Evolutionary conservation across 2,888 invertebrate genomes (phyloP), one percentile per base, ranked within the genome.

Genomic region (Orchesellides sinensis): DNA sequence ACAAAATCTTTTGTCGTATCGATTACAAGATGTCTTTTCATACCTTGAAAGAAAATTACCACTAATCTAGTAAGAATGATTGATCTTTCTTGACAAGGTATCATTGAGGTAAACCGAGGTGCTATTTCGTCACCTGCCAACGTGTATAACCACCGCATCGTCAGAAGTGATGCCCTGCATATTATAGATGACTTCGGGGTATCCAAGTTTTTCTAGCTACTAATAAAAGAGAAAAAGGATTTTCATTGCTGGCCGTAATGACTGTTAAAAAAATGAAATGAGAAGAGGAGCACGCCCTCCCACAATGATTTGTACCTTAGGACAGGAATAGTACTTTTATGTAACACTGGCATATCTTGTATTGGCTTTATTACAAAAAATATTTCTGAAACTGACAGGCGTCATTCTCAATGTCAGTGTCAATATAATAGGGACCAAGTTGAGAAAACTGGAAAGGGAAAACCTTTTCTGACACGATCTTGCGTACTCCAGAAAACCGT

Each of bases 221-320:
- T n/a, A 47, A 66, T 59, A 65, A 52, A 56, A 49, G 25, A 61
- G 29, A 65, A 79, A n/a, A 80, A 73, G 65, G 80, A 73, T 73
- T 80, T 73, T 78, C 29, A 68, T 75, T 66, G 61, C 70, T 66
- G 21, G 32, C 68, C 29, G 47, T 79, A 70, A 79, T 79, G 79
- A 79, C 79, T 72, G 49, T 79, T 80, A 73, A 66, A 69, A 63
- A 66, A 68, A 70, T 66, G 59, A 73, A 73, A 40, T 66, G 56
- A 56, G 78, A 54, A 74, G 75, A 65, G 68, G 80, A 77, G 72
- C 81, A 84, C 84, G 84, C 84, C 84, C 84, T 81, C 81, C 84
- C 84, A 84, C 80, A 80, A 84, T 75, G 84, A 84, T 72, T 84
- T 68, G 63, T 66, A 75, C 69, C 70, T 81, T 83, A 78, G 70